Evolutionary conservation across 2,888 invertebrate genomes (phyloP).

Genomic region (Tubulanus polymorphus): DNA sequence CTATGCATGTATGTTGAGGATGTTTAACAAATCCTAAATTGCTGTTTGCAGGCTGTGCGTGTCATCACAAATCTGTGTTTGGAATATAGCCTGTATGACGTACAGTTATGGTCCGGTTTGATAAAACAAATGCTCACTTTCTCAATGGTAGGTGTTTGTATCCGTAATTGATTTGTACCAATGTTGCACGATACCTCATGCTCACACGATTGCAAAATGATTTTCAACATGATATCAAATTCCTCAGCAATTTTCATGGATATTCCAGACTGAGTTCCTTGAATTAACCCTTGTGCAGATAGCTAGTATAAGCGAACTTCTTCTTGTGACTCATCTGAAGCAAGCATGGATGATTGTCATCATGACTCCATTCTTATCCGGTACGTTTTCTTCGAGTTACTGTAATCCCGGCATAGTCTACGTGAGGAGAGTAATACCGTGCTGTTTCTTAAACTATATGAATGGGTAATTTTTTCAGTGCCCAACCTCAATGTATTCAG

Average conservation of each 20-base stretch:
- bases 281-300: constrained; percentile 30
- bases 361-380: constrained; percentile 26
- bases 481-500: no score
- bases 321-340: constrained; percentile 27
- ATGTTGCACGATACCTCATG: background rate
- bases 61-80: constrained; percentile 36
- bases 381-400: constrained; percentile 18
- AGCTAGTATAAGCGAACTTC: constrained; percentile 27
- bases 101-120: constrained; percentile 35
- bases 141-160: constrained; percentile 29
- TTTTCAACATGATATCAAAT: background rate
- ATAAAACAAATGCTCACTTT: constrained; percentile 34
- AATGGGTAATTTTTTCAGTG: no score
- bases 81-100: constrained; percentile 35
- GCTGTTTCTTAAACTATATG: no score
- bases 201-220: background rate
- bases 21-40: no score
- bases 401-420: no score
- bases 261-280: constrained; percentile 27
- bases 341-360: constrained; percentile 35
- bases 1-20: no score
- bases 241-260: background rate
- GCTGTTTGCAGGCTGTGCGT: constrained; percentile 28
- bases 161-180: background rate
- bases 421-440: no score